Percentiles rank a stretch among this genome's conserved stretches.
Conservation (phyloP, 2,888 invertebrate species). For the Drosophila paramelanica region DNA sequence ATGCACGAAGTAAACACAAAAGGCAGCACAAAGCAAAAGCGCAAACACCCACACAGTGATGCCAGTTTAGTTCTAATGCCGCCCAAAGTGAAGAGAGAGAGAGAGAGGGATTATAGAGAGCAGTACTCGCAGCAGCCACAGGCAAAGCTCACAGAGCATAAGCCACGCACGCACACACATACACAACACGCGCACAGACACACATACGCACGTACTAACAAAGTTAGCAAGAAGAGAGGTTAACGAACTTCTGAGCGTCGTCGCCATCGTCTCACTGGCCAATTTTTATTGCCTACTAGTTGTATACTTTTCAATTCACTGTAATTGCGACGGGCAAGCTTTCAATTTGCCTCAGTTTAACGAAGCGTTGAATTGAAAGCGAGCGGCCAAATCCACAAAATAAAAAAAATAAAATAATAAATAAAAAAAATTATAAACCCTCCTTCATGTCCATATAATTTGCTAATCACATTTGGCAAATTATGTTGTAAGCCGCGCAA, state of each 20-base stretch:
- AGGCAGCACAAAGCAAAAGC: slow-evolving; percentile 58
- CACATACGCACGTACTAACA: slow-evolving; percentile 20
- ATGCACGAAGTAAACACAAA: slow-evolving; percentile 43
- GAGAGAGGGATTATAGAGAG: not conserved
- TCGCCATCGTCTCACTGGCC: slow-evolving; percentile 55
- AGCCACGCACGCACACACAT: slow-evolving; percentile 29
- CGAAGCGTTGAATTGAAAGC: slow-evolving; percentile 81
- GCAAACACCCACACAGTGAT: slow-evolving; percentile 61
- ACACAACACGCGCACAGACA: not conserved
- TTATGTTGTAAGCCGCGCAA: slow-evolving; percentile 72
- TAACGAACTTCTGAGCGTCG: slow-evolving; percentile 56
- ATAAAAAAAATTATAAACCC: slow-evolving; percentile 8
- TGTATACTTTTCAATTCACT: slow-evolving; percentile 71
- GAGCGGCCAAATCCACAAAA: slow-evolving; percentile 31
- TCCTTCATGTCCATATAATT: slow-evolving; percentile 63
- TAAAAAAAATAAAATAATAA: not conserved
- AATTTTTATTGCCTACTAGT: slow-evolving; percentile 74
- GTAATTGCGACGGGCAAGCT: slow-evolving; percentile 72
- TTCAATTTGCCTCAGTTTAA: slow-evolving; percentile 78
- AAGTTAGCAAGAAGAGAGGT: slow-evolving; percentile 43
- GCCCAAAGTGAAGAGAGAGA: slow-evolving; percentile 13
- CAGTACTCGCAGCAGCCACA: slow-evolving; percentile 23
- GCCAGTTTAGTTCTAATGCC: slow-evolving; percentile 31
- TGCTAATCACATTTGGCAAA: slow-evolving; percentile 77
- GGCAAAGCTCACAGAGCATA: slow-evolving; percentile 24